These are phyloP conservation scores for Hycleus cichorii DNA, from an alignment of 1,140 invertebrate species.

Conservation along the genomic window DNA sequence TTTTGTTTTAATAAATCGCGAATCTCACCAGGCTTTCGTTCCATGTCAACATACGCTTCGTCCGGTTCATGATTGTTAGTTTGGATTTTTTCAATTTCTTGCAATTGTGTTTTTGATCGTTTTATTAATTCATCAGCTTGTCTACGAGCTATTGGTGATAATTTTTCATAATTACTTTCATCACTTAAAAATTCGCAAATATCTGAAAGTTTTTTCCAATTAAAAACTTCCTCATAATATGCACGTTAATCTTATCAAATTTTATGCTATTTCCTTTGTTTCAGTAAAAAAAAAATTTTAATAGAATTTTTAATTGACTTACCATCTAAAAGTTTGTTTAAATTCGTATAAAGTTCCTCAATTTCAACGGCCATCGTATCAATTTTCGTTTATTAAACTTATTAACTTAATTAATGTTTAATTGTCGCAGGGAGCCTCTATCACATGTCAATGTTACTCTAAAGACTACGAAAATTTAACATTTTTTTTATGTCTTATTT, in stretches of 20 bases:
- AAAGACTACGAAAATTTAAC: neutral
- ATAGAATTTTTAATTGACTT: neutral
- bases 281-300: constrained; percentile 14
- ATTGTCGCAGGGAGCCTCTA: neutral
- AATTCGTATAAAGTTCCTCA: constrained; percentile 6
- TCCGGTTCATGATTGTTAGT: neutral
- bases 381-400: neutral
- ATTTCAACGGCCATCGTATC: constrained; percentile 2
- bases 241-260: neutral
- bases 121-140: constrained; percentile 20
- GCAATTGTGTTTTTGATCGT: constrained; percentile 22
- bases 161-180: constrained; percentile 11
- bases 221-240: neutral
- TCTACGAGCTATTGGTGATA: constrained; percentile 15
- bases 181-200: constrained; percentile 23
- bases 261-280: neutral
- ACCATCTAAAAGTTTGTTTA: constrained; percentile 15
- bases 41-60: constrained; percentile 19
- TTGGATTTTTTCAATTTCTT: constrained; percentile 16
- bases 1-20: neutral
- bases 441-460: neutral
- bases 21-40: constrained; percentile 1
- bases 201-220: constrained; percentile 13
- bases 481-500: constrained; percentile 21
- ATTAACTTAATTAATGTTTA: constrained; percentile 7